Conservation (phyloP, 2,113 vertebrate genomes). For the Rhabdomys dilectus region DNA sequence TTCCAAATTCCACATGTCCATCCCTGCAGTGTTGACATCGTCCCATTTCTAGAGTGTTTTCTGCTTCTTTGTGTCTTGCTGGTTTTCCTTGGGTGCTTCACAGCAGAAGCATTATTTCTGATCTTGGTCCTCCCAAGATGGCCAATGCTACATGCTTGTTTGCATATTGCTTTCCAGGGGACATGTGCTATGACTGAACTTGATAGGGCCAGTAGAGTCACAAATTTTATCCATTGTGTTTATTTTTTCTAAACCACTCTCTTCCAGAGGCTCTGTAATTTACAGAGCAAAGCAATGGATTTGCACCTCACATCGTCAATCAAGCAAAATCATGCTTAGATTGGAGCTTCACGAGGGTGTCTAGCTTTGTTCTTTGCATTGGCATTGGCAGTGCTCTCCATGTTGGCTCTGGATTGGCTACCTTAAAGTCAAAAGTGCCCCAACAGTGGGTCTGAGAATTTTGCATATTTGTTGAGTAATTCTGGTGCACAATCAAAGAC, state of each 20-base stretch:
- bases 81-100: background rate
- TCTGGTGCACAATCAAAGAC: background rate
- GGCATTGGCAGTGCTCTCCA: background rate
- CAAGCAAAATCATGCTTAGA: background rate
- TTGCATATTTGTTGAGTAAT: background rate
- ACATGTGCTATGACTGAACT: background rate
- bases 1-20: background rate
- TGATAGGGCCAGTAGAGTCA: accelerated
- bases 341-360: background rate
- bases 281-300: background rate
- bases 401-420: background rate
- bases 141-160: no score
- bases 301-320: background rate
- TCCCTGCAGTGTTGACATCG: no score
- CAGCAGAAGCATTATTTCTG: background rate
- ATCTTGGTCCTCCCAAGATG: background rate
- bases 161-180: background rate
- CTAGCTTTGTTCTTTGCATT: background rate
- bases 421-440: background rate
- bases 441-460: background rate
- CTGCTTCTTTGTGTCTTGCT: background rate
- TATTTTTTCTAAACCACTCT: background rate
- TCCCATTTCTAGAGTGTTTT: background rate
- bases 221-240: background rate
- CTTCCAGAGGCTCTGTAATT: background rate